Evolutionary conservation across 2,888 invertebrate genomes (phyloP), one percentile per base, ranked within the genome.

Genomic region (Priocnemis perturbator): DNA sequence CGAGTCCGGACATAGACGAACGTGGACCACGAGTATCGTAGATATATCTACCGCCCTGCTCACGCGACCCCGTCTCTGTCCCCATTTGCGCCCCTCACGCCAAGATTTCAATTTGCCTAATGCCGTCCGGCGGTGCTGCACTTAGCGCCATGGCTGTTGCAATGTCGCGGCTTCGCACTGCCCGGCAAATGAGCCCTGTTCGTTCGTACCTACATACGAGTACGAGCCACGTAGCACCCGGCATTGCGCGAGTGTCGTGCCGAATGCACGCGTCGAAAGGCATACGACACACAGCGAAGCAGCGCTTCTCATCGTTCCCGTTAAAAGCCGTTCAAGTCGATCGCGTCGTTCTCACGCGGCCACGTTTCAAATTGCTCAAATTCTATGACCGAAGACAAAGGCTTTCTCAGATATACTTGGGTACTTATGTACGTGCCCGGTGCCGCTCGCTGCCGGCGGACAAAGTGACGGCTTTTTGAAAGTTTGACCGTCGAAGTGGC

Each of bases 101-200:
- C 66, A 68, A 73, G 69, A 67, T 75, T 75, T 75, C 76, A 76
- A 76, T 76, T 76, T 76, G 69, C 73, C 73, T 76, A 76, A 76
- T 76, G 75, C 76, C 68, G 67, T 52, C 45, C 66, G 67, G 66
- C 64, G 65, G 73, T 66, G 67, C 69, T 67, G 60, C 74, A 67
- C 70, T 67, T 67, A 73, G 60, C 73, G 59, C 47, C 50, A 58
- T 67, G 21, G 21, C 20, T 23, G 55, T 67, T 64, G 63, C 53
- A 59, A 55, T 64, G 69, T 62, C 56, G 67, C 53, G 53, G 23
- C 53, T 60, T 60, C 67, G 64, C 60, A 61, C 20, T 60, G 47
- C 21, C 19, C 50, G 55, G 67, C 26, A 21, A 23, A 59, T 26
- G 50, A 50, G 50, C 14, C n/a, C 47, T 17, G 47, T 17, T 15